phyloP scores from a whole-genome alignment of 2,888 invertebrate genomes.

The Petrophora chlorosata region DNA sequence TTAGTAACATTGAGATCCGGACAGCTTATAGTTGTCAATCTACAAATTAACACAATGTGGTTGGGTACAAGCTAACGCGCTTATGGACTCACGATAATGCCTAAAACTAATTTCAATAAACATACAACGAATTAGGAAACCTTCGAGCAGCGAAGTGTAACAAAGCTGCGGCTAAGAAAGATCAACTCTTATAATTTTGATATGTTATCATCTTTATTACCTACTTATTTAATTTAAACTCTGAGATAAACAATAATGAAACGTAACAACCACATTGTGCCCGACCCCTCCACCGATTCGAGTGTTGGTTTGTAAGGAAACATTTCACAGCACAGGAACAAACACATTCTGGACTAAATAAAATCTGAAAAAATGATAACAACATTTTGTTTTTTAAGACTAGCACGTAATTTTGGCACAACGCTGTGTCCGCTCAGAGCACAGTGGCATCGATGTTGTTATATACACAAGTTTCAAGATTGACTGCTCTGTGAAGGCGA shows the following conservation, averaged over 20 bases:
- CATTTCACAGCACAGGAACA: slow-evolving; percentile 81
- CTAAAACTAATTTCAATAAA: slow-evolving; percentile 25
- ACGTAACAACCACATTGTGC: slow-evolving; percentile 62
- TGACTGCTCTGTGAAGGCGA: slow-evolving; percentile 65
- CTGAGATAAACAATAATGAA: slow-evolving; percentile 43
- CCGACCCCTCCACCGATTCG: slow-evolving; percentile 49
- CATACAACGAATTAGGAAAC: slow-evolving; percentile 7
- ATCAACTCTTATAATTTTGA: slow-evolving; percentile 33
- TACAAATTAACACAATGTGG: slow-evolving; percentile 40
- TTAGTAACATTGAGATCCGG: slow-evolving; percentile 40
- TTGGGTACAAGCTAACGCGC: slow-evolving; percentile 30
- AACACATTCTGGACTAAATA: slow-evolving; percentile 83
- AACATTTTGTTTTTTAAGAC: slow-evolving; percentile 80
- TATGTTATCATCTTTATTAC: slow-evolving; percentile 34
- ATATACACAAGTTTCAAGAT: slow-evolving; percentile 54
- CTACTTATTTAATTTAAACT: slow-evolving; percentile 35
- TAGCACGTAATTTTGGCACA: slow-evolving; percentile 84
- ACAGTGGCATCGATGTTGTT: slow-evolving; percentile 79
- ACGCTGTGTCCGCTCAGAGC: slow-evolving; percentile 69
- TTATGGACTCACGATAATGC: slow-evolving; percentile 23
- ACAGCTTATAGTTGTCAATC: slow-evolving; percentile 50
- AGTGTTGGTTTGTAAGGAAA: slow-evolving; percentile 80
- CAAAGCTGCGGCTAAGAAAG: slow-evolving; percentile 8
- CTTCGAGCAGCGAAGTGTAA: slow-evolving; percentile 11
- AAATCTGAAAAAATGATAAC: slow-evolving; percentile 83